phyloP scores from a whole-genome alignment of 2,888 invertebrate genomes.

The Plebejus anna region DNA sequence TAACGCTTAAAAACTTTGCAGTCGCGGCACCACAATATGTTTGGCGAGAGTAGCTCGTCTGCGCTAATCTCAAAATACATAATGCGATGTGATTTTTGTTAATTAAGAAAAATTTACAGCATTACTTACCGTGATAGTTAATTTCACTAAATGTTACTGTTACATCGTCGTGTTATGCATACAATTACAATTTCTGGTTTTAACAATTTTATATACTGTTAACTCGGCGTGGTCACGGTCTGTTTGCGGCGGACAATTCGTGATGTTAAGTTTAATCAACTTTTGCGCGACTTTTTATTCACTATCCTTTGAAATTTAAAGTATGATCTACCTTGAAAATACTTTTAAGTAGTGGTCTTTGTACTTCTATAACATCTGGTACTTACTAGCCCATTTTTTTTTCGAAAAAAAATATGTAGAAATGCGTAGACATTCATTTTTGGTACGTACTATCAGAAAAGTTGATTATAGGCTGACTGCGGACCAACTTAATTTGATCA shows the following conservation, averaged over 20 bases:
- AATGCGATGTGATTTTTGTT: conserved; percentile 15
- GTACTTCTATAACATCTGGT: background rate
- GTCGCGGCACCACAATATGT: background rate
- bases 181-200: conserved; percentile 22
- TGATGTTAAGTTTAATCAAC: background rate
- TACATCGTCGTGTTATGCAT: conserved; percentile 22
- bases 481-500: too few relatives aligned
- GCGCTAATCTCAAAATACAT: background rate
- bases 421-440: too few relatives aligned
- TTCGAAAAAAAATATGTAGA: too few relatives aligned
- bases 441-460: too few relatives aligned
- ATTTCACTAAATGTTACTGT: conserved; percentile 17
- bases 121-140: conserved; percentile 23
- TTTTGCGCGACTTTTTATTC: conserved; percentile 22
- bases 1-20: background rate
- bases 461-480: too few relatives aligned
- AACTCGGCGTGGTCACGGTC: conserved; percentile 21
- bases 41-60: background rate
- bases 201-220: conserved; percentile 25
- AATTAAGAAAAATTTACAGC: conserved; percentile 21
- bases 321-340: background rate
- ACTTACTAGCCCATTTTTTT: too few relatives aligned
- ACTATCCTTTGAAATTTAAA: background rate
- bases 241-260: conserved; percentile 10
- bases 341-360: background rate